Base-by-base conservation (phyloP, 2,797 vertebrate species). In the Rhinogobio ventralis region DNA sequence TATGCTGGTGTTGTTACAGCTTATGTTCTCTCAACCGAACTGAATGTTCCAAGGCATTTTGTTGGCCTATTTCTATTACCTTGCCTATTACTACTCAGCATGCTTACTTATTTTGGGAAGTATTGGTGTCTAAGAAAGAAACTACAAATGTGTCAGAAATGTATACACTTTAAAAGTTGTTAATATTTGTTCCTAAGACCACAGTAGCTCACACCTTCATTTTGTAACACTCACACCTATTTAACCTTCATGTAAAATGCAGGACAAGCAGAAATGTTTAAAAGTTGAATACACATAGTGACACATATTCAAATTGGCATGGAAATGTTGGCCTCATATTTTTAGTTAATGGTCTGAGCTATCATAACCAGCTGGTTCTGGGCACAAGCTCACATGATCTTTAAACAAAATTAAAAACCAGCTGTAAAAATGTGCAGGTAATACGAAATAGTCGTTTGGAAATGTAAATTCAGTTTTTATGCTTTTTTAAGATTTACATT, bases 391-490 rank as follows among this genome's bases (percentile, higher is more conserved):
- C 42, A 17, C 57, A 64, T 33, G 25, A 82, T 66, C 42, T 62
- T 82, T 64, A 82, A 64, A 73, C 28, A 51, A 49, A 45, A 66
- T 74, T 49, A 74, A 74, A 75, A 75, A 39, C 28, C 42, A 36
- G 57, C 57, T 66, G 57, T 66, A 85, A 72, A 77, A 86, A 72
- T 51, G 17, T 67, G 23, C 5, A 14, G 7, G 25, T 81, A 57
- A 74, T 68, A 71, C 55, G 17, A 64, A 81, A 82, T 64, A 64
- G 68, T 39, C 25, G 45, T 82, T 82, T 82, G 69, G 30, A 66
- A 82, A 82, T 74, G 57, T 51, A 75, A 82, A 75, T 66, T 9
- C 0, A 39, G 45, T 14, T 46, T 36, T 49, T 46, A 49, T 66
- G 57, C 60, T 79, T 79, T 30, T 79, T 79, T 30, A 79, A 53